Conservation (phyloP, 1,140 invertebrate species). For the Hycleus cichorii region DNA sequence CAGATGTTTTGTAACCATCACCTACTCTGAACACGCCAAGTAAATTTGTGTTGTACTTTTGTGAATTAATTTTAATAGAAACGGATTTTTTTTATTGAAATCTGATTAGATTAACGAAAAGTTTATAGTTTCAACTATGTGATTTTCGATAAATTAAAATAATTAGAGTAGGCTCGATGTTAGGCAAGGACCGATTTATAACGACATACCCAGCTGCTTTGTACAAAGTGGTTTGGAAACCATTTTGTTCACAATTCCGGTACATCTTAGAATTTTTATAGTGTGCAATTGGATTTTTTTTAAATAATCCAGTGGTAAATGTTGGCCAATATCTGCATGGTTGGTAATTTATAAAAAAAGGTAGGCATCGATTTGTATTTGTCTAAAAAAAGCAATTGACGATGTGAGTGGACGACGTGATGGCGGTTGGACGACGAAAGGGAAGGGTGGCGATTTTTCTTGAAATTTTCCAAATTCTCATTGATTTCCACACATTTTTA, state of each 20-base stretch:
- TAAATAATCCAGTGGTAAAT: neutral
- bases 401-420: slow-evolving; percentile 7
- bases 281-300: neutral
- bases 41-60: slow-evolving; percentile 12
- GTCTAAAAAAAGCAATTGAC: neutral
- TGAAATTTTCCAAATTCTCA: neutral
- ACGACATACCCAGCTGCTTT: slow-evolving; percentile 25
- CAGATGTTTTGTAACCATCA: slow-evolving; percentile 39
- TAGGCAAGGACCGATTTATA: slow-evolving; percentile 22
- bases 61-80: slow-evolving; percentile 9
- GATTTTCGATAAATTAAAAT: slow-evolving; percentile 8
- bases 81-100: slow-evolving; percentile 20
- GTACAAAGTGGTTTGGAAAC: slow-evolving; percentile 34
- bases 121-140: slow-evolving; percentile 4
- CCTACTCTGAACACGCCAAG: slow-evolving; percentile 22
- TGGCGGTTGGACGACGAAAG: slow-evolving; percentile 21
- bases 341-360: neutral
- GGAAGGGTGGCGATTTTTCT: slow-evolving; percentile 6
- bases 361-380: neutral
- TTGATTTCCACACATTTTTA: neutral
- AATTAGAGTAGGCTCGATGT: slow-evolving; percentile 23
- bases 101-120: neutral
- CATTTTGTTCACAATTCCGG: slow-evolving; percentile 35
- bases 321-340: neutral
- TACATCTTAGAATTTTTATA: slow-evolving; percentile 33